Evolutionary conservation across 2,113 vertebrate species (phyloP).

Genomic region (Malurus melanocephalus): DNA sequence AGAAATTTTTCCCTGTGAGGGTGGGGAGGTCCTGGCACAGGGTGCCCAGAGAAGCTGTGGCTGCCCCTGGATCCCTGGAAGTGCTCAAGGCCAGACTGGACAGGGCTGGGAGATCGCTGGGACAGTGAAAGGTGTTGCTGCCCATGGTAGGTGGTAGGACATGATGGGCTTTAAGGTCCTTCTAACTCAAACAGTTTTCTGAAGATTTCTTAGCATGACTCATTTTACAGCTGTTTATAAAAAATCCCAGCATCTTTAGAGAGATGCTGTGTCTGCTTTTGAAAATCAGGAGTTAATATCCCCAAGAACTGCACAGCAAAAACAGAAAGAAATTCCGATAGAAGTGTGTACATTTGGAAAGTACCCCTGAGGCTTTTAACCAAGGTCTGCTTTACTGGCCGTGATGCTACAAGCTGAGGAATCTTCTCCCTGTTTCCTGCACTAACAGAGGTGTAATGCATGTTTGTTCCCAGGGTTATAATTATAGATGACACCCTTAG

Average conservation of each 20-base stretch:
- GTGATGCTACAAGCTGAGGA: background rate
- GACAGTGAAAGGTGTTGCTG: fast-evolving
- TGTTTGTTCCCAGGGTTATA: background rate
- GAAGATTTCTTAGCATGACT: background rate
- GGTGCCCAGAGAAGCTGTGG: background rate
- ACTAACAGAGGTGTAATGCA: background rate
- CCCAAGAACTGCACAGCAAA: background rate
- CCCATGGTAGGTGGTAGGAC: fast-evolving
- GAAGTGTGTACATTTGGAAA: background rate
- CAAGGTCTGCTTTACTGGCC: background rate
- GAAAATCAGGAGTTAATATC: background rate
- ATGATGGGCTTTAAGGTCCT: background rate
- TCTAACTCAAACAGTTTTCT: background rate
- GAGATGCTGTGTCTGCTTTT: background rate
- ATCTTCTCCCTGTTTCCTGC: background rate
- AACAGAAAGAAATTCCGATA: background rate
- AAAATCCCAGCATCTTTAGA: background rate
- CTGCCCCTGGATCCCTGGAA: background rate
- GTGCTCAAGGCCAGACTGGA: background rate
- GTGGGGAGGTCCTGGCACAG: fast-evolving
- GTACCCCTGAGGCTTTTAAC: background rate
- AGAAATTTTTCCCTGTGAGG: background rate
- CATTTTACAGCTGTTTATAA: background rate
- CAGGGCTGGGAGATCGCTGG: fast-evolving
- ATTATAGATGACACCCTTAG: background rate